These are phyloP conservation scores for Tonatia bakeri DNA, from an alignment of 2,113 vertebrate species.

Conservation along the genomic window DNA sequence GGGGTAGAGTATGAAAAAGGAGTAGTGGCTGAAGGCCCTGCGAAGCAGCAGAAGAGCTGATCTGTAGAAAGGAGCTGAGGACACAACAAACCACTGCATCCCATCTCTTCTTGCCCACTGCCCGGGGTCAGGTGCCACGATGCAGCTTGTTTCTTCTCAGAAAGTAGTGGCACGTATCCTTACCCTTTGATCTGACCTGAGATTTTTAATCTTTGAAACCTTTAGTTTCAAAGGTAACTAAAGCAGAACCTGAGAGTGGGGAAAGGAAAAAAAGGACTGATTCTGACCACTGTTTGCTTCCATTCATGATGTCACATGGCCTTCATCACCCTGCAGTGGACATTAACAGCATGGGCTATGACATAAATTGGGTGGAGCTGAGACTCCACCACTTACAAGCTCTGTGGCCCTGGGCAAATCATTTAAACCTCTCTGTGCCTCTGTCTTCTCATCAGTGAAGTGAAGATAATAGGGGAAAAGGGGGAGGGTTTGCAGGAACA, in stretches of 20 bases:
- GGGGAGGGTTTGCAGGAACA: too few relatives aligned
- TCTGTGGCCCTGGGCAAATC: not conserved
- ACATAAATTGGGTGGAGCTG: not conserved
- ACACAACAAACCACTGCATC: not conserved
- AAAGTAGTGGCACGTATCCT: rapidly evolving
- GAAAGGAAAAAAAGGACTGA: too few relatives aligned
- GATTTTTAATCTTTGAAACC: not conserved
- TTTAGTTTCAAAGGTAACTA: not conserved
- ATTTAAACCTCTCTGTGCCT: not conserved
- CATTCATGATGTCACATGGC: rapidly evolving
- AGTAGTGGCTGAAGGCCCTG: not conserved
- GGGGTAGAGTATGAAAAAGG: not conserved
- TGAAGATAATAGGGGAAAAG: not conserved
- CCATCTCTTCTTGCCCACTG: not conserved
- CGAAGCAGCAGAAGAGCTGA: not conserved
- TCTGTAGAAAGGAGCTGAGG: not conserved
- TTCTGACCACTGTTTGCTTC: rapidly evolving
- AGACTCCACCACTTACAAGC: not conserved
- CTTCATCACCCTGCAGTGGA: rapidly evolving
- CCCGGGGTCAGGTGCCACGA: rapidly evolving
- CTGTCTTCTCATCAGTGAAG: not conserved
- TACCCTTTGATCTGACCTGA: not conserved
- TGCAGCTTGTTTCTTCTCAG: not conserved
- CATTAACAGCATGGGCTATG: not conserved
- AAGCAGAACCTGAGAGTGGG: not conserved